Evolutionary conservation across 2,888 invertebrate species (phyloP).

Genomic region (Diachrysia chrysitis): DNA sequence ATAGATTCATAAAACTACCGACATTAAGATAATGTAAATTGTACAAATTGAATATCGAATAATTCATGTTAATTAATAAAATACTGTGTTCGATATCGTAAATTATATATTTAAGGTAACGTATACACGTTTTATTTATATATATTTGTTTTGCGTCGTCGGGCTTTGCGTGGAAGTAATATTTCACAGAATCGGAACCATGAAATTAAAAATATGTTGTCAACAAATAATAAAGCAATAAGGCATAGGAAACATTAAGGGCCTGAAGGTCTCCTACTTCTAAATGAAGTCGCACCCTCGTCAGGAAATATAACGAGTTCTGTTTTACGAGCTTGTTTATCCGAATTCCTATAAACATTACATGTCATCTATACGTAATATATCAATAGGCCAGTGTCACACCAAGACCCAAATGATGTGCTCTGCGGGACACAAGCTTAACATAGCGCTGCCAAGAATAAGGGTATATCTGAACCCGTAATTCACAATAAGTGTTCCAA

Average conservation of each 20-base stretch:
- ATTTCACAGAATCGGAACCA: background rate
- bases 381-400: conserved; percentile 39
- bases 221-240: conserved; percentile 28
- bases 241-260: conserved; percentile 55
- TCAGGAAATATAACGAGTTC: conserved; percentile 72
- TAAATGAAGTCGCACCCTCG: conserved; percentile 67
- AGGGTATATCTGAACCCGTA: conserved; percentile 30
- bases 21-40: no score
- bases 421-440: conserved; percentile 5
- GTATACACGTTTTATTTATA: no score
- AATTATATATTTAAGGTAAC: no score
- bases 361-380: conserved; percentile 36
- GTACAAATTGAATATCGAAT: no score
- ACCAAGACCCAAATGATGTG: background rate
- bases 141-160: background rate
- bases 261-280: conserved; percentile 59
- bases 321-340: conserved; percentile 76
- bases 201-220: conserved; percentile 6
- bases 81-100: background rate
- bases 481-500: conserved; percentile 54
- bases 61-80: no score
- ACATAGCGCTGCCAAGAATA: conserved; percentile 31
- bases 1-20: background rate
- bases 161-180: background rate
- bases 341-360: conserved; percentile 59